phyloP scores from a whole-genome alignment of 2,888 invertebrate genomes.

The Tiliacea aurago region DNA sequence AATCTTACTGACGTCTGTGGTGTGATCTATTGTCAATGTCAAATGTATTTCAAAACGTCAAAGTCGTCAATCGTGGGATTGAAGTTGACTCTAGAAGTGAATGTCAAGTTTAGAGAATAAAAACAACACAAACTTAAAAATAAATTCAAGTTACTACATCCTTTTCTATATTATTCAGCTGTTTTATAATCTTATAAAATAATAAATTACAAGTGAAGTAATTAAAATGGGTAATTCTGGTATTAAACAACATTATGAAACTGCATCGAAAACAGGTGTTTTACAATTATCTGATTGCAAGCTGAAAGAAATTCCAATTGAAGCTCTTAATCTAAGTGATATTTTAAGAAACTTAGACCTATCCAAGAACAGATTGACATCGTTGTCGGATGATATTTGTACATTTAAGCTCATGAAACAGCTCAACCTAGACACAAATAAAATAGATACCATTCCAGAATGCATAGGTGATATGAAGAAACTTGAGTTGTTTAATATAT shows the following conservation, averaged over 20 bases:
- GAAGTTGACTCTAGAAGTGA: constrained; percentile 12
- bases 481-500: constrained; percentile 94
- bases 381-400: constrained; percentile 94
- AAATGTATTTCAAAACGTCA: background rate
- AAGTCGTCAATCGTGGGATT: background rate
- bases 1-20: background rate
- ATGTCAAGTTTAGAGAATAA: background rate
- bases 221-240: constrained; percentile 96
- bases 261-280: constrained; percentile 98
- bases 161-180: background rate
- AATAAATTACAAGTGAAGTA: constrained; percentile 14
- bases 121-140: constrained; percentile 9
- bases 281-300: constrained; percentile 96
- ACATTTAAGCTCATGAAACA: constrained; percentile 93
- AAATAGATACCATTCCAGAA: constrained; percentile 93
- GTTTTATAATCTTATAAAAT: background rate
- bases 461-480: constrained; percentile 92
- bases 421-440: constrained; percentile 95
- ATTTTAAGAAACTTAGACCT: constrained; percentile 96
- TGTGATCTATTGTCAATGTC: constrained; percentile 1
- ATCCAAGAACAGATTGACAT: constrained; percentile 96
- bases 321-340: constrained; percentile 90
- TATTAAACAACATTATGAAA: constrained; percentile 97
- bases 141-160: constrained; percentile 7
- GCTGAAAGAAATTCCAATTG: constrained; percentile 94